Evolutionary conservation across 2,113 vertebrate species (phyloP).

Genomic region (Oreochromis tanganicae): DNA sequence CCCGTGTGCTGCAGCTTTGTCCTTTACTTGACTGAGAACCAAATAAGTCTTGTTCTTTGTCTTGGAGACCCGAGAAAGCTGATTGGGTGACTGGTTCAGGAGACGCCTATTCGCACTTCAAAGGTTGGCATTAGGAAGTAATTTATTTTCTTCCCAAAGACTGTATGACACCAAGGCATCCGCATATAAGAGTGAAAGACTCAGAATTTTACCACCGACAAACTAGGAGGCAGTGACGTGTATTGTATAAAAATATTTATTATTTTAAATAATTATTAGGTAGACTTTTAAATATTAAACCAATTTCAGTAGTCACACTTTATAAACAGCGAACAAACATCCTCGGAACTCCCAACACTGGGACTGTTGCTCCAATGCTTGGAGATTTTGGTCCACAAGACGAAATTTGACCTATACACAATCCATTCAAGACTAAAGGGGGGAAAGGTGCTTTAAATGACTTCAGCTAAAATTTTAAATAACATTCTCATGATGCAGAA

Average conservation of each 20-base stretch:
- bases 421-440: background rate
- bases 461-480: background rate
- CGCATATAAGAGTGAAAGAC: slow-evolving; percentile 41
- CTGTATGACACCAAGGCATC: slow-evolving; percentile 9
- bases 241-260: slow-evolving; percentile 54
- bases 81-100: slow-evolving; percentile 62
- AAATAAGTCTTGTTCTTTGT: slow-evolving; percentile 75
- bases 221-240: background rate
- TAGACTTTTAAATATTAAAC: background rate
- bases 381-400: background rate
- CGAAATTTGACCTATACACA: background rate
- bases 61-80: slow-evolving; percentile 20
- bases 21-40: slow-evolving; percentile 71
- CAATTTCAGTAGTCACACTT: background rate
- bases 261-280: background rate
- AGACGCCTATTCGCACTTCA: slow-evolving; percentile 74
- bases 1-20: slow-evolving; percentile 13
- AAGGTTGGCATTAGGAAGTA: slow-evolving; percentile 39
- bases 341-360: background rate
- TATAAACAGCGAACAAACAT: background rate
- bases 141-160: slow-evolving; percentile 32
- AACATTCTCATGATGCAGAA: background rate
- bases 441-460: slow-evolving; percentile 44
- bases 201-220: background rate
- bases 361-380: background rate